phyloP scores from a whole-genome alignment of 2,797 vertebrate species.

The Rhyacichthys aspro region DNA sequence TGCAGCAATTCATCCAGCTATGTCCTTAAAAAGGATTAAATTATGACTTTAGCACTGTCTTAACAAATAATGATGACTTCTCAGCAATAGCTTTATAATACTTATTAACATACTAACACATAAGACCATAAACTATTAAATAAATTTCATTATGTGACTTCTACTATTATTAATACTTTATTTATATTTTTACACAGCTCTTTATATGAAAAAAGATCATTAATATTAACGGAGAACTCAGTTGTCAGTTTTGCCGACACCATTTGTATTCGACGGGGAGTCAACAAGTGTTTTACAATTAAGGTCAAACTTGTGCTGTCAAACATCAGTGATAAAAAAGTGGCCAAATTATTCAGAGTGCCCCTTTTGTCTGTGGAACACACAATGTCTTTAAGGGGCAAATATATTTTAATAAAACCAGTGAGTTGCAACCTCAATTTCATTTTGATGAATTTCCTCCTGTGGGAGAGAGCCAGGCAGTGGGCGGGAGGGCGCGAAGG shows the following conservation, averaged over 20 bases:
- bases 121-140: neutral
- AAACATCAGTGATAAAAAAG: conserved; percentile 34
- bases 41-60: conserved; percentile 6
- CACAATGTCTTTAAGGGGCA: conserved; percentile 64
- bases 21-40: conserved; percentile 2
- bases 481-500: conserved; percentile 59
- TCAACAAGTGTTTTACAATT: conserved; percentile 63
- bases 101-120: neutral
- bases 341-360: conserved; percentile 61
- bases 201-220: neutral
- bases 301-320: conserved; percentile 20
- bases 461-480: conserved; percentile 83
- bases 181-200: neutral
- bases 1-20: neutral
- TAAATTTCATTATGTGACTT: neutral
- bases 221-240: conserved; percentile 5
- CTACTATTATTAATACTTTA: neutral
- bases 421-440: conserved; percentile 99
- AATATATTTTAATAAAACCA: conserved; percentile 97
- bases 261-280: neutral
- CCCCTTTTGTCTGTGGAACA: conserved; percentile 57
- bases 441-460: conserved; percentile 97
- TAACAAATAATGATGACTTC: conserved; percentile 11
- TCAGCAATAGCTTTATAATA: conserved; percentile 2
- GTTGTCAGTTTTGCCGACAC: neutral